Percentiles rank a stretch among this genome's conserved stretches.
Conservation (phyloP, 2,888 invertebrate genomes). For the Acanthosepion lycidas region DNA sequence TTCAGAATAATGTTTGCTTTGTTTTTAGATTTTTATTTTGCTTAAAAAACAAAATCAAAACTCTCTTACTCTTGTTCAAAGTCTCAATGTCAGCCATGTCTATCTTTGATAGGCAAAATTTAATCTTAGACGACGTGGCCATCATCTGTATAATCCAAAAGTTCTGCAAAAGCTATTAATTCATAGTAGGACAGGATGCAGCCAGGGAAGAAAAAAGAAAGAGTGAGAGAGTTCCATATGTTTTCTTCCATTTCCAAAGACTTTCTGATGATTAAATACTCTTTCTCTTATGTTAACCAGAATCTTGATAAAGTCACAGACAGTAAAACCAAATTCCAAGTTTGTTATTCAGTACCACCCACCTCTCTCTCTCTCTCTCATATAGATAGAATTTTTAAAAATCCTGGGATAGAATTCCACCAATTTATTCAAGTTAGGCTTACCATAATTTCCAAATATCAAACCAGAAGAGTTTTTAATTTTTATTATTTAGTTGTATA, state of each 20-base stretch:
- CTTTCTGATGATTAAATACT: not conserved
- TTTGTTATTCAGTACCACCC: not conserved
- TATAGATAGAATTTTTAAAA: not conserved
- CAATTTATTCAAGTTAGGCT: not conserved
- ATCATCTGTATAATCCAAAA: not conserved
- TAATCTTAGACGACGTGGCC: not conserved
- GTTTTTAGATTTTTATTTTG: not conserved
- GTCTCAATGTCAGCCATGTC: not conserved
- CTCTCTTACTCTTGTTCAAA: not conserved
- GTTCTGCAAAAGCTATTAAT: not conserved
- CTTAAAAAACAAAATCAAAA: not conserved
- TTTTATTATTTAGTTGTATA: too few relatives aligned
- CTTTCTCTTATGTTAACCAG: not conserved
- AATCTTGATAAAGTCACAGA: slow-evolving; percentile 13
- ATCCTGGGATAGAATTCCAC: not conserved
- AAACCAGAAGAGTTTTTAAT: not conserved
- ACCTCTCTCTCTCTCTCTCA: not conserved
- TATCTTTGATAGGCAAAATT: not conserved
- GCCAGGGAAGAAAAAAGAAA: not conserved
- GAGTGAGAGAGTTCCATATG: not conserved
- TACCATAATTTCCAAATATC: too few relatives aligned
- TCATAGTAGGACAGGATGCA: not conserved
- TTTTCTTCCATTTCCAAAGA: not conserved
- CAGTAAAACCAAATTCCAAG: not conserved
- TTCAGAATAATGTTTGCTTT: not conserved